Percentiles rank a stretch among this genome's conserved stretches.
Conservation (phyloP, 1,140 invertebrate species). For the Periplaneta americana region DNA sequence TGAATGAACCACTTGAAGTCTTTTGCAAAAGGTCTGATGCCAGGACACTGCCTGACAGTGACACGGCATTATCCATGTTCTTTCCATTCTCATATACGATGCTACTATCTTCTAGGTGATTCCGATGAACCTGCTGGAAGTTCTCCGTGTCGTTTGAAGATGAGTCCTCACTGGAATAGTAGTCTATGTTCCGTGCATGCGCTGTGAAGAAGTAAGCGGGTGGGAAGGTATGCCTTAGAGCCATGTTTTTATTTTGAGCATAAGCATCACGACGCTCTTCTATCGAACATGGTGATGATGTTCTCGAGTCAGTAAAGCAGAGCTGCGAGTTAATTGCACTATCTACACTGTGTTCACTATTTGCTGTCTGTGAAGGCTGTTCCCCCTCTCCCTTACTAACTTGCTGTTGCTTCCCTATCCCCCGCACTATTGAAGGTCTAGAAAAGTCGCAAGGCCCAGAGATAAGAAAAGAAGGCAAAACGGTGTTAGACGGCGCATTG, state of each 20-base stretch:
- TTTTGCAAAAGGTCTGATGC: conserved; percentile 32
- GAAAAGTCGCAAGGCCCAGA: conserved; percentile 60
- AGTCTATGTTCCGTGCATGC: conserved; percentile 1
- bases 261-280: conserved; percentile 2
- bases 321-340: background rate
- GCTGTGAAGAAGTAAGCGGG: conserved; percentile 14
- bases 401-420: conserved; percentile 49
- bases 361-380: background rate
- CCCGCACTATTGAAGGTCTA: conserved; percentile 71
- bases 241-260: conserved; percentile 5
- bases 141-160: conserved; percentile 4
- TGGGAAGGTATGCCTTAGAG: conserved; percentile 26
- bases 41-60: conserved; percentile 8
- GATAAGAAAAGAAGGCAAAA: conserved; percentile 57
- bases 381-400: background rate
- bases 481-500: conserved; percentile 17
- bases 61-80: background rate
- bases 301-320: background rate
- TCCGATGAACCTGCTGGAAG: background rate
- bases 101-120: background rate
- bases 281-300: background rate
- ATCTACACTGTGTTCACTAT: background rate
- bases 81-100: conserved; percentile 15
- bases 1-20: conserved; percentile 42
- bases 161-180: conserved; percentile 2